A percentile compares a stretch with the other conserved stretches of the same genome.
phyloP scores from a whole-genome alignment of 1,140 invertebrate species.

The Polyergus mexicanus region DNA sequence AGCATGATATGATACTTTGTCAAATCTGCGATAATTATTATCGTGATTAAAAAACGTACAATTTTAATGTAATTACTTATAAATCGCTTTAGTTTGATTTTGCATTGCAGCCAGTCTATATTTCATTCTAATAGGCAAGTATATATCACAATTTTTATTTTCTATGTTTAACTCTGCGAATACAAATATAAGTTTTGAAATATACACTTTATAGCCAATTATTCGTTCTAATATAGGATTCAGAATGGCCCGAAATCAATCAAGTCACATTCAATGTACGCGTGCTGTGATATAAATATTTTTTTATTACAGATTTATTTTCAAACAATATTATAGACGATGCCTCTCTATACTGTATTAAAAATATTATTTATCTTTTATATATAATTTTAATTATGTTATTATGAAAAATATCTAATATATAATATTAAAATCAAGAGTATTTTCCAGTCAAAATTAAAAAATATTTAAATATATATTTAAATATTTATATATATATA shows the following conservation, averaged over 20 bases:
- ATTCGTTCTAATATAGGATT: slow-evolving; percentile 11
- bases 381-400: background rate
- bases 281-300: background rate
- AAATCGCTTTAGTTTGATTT: slow-evolving; percentile 44
- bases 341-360: background rate
- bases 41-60: background rate
- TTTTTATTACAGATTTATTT: slow-evolving; percentile 1
- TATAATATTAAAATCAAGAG: slow-evolving; percentile 6
- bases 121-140: slow-evolving; percentile 53
- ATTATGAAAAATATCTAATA: slow-evolving; percentile 26
- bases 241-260: slow-evolving; percentile 13
- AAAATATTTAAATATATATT: slow-evolving; percentile 14
- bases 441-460: slow-evolving; percentile 12
- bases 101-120: slow-evolving; percentile 23
- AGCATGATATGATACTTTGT: background rate
- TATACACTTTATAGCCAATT: slow-evolving; percentile 10
- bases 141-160: slow-evolving; percentile 28
- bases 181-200: slow-evolving; percentile 24
- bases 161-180: slow-evolving; percentile 46
- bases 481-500: background rate
- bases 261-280: background rate
- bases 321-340: background rate
- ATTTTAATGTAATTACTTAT: slow-evolving; percentile 30
- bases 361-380: background rate
- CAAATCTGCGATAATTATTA: background rate